phyloP scores from a whole-genome alignment of 2,888 invertebrate species.

The Beris morrisii region DNA sequence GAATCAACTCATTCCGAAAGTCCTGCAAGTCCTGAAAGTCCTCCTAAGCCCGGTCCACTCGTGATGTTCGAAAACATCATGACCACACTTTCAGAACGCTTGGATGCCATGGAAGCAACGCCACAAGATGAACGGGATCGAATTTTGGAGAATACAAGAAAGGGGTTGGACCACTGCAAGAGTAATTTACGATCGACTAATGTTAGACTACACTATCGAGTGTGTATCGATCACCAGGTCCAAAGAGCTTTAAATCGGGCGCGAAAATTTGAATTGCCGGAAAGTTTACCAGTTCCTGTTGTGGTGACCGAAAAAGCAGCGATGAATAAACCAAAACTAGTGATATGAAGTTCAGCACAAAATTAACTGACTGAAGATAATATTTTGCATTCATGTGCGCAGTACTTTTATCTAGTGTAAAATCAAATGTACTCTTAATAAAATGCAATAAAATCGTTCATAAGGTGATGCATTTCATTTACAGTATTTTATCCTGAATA shows the following conservation, averaged over 20 bases:
- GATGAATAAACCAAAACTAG: no score
- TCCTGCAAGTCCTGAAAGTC: neutral
- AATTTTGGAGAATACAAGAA: constrained; percentile 14
- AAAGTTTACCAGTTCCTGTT: no score
- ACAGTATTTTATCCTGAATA: no score
- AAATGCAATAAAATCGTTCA: no score
- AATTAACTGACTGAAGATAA: no score
- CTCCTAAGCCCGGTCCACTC: no score
- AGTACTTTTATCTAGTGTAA: no score
- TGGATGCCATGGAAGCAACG: constrained; percentile 7
- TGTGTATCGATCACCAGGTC: constrained; percentile 21
- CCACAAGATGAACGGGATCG: constrained; percentile 13
- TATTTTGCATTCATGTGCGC: no score
- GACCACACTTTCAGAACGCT: constrained; percentile 18
- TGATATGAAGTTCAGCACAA: no score
- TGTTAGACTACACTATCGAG: neutral
- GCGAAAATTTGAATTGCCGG: neutral
- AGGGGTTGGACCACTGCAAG: constrained; percentile 18
- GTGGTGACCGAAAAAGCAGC: no score
- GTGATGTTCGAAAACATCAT: constrained; percentile 10
- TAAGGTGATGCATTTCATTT: no score
- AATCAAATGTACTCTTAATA: no score
- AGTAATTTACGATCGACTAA: constrained; percentile 10
- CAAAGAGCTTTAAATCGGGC: constrained; percentile 16
- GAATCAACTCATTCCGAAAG: neutral